Evolutionary conservation across 2,888 invertebrate genomes (phyloP), one percentile per base, ranked within the genome.

Genomic region (Steinernema scapterisci): DNA sequence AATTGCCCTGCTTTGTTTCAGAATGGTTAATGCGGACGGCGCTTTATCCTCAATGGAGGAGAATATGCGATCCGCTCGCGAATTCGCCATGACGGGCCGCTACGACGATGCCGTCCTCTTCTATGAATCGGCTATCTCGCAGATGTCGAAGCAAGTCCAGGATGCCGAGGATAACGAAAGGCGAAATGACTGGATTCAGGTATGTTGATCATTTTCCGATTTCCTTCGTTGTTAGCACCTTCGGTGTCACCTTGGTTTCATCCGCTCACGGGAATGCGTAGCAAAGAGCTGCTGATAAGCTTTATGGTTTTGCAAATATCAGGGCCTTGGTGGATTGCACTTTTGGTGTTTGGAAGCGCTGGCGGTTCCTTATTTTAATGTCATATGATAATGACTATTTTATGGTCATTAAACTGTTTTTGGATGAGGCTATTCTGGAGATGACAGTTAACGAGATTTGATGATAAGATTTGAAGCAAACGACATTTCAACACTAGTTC

Each of bases 181-280:
- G 27, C 63, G 63, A 13, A 63, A 63, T 31, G 63, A 63, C 16
- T 63, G 63, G 63, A 27, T 63, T 63, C 25, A 63, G 63, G 63
- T 63, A 31, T 11, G 63, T 31, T 25, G 21, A 11, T 27, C 1
- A 31, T 3, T 54, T 63, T 9, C 38, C 38, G 3, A 6, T 38
- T 38, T 38, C 16, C 2, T 48, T 48, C 16, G 5, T 19, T 48
- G 13, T 48, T 16, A 48, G 13, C 19, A 19, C 48, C 9, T 6
- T 38, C 16, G 48, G 13, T 48, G 16, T 48, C 19, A 48, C 13
- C 19, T 48, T 48, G 6, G 48, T 16, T 19, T 48, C 48, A n/a
- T 48, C 13, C 48, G 48, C 38, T 38, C 5, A 6, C 3, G 38
- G 38, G 38, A 38, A 38, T 38, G 38, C 38, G 38, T 38, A 38